Conservation (phyloP, 2,797 vertebrate genomes). For the Melanotaenia pygmaea region DNA sequence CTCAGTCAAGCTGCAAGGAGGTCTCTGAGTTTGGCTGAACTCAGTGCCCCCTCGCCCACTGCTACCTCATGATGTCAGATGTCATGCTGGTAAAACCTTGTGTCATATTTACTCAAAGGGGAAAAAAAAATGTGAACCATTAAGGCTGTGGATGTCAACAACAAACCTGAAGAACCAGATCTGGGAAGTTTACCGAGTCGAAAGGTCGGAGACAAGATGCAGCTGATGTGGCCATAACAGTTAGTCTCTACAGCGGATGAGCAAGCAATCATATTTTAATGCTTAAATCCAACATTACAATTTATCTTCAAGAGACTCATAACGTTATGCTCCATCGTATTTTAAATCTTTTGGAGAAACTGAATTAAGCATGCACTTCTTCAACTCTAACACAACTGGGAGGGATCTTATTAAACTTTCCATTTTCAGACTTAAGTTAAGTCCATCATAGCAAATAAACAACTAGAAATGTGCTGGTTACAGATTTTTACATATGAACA, state of each 20-base stretch:
- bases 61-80: conserved; percentile 1
- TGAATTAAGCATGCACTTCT: no score
- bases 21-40: conserved; percentile 58
- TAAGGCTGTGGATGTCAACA: conserved; percentile 6
- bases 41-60: conserved; percentile 10
- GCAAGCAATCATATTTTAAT: background rate
- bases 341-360: background rate
- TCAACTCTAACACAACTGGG: no score
- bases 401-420: no score
- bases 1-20: conserved; percentile 12
- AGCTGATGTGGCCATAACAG: background rate
- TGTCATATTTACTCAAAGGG: conserved; percentile 32
- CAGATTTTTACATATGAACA: no score
- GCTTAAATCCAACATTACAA: background rate
- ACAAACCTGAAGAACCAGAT: conserved; percentile 40
- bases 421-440: no score
- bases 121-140: conserved; percentile 27
- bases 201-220: conserved; percentile 18
- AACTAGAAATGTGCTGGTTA: background rate
- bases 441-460: background rate
- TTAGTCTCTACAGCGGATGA: background rate
- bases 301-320: background rate
- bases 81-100: conserved; percentile 19
- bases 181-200: conserved; percentile 7
- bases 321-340: background rate